Evolutionary conservation across 2,797 vertebrate genomes (phyloP), one percentile per base, ranked within the genome.

Genomic region (Cryptoprocta ferox): DNA sequence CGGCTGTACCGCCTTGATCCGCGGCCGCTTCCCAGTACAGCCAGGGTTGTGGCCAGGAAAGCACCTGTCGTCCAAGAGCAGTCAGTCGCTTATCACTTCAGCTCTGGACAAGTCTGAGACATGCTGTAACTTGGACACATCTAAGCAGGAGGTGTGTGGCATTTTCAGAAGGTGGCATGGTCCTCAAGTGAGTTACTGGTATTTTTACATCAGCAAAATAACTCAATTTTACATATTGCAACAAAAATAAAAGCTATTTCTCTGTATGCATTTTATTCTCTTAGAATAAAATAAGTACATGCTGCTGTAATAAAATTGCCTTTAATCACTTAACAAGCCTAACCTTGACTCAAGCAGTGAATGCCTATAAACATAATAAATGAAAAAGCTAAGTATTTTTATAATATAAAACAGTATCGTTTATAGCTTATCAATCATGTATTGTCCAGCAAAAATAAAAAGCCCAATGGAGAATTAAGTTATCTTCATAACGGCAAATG

Each of bases 351-450:
- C 89, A 97, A 98, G 98, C 98, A 97, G 92, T 97, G 63, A 18
- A 98, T 83, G 65, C 78, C 95, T 98, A 66, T 98, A 98, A 97
- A 98, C 91, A 83, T 88, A 96, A 85, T 89, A 88, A 70, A 96
- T 97, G 97, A 96, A 97, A 98, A 97, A 96, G 97, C 96, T 98
- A 98, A 98, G 98, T 98, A 98, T 98, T 99, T 99, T 99, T 99
- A 97, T 99, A 98, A 98, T 82, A 95, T 97, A 97, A 98, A 98
- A 97, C 94, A 82, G 70, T 97, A 97, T 97, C 94, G 56, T 98
- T 97, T 98, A 78, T 97, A 98, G 95, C 83, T 95, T 97, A 48
- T 95, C 81, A 78, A 19, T 95, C 95, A 66, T 93, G 88, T 97
- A 68, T 92, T 96, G 93, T 98, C 85, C 30, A 97, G 80, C 94